Evolutionary conservation across 2,797 vertebrate genomes (phyloP).

Genomic region (Tympanoctomys barrerae): DNA sequence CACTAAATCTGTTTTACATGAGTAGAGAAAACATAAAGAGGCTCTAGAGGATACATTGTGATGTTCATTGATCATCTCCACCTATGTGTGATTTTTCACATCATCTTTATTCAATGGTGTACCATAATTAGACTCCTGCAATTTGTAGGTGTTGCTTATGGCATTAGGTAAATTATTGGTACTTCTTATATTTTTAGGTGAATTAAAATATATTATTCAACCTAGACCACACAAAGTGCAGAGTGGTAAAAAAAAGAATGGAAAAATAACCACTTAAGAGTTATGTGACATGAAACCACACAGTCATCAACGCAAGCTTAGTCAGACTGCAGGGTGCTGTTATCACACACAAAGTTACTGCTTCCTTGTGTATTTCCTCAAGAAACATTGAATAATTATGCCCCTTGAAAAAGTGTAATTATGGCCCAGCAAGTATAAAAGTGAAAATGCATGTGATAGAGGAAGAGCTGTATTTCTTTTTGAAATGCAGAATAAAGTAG

Average conservation of each 20-base stretch:
- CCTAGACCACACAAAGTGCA: neutral
- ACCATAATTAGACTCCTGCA: neutral
- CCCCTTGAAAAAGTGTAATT: neutral
- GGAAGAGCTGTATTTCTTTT: neutral
- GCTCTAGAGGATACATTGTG: neutral
- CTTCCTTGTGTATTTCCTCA: neutral
- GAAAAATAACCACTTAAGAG: neutral
- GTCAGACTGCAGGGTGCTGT: neutral
- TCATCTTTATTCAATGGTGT: too few species aligned
- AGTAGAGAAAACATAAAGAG: neutral
- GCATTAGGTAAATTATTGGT: neutral
- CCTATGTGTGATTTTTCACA: neutral
- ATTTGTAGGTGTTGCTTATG: neutral
- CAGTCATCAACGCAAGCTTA: neutral
- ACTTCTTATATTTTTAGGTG: neutral
- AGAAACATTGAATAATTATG: neutral
- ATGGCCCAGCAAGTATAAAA: neutral
- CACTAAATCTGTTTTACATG: neutral
- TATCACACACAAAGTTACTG: neutral
- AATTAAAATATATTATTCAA: neutral
- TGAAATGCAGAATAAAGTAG: neutral
- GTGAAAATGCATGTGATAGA: neutral
- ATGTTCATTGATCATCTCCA: neutral
- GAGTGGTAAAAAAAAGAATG: too few species aligned
- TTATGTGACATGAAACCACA: neutral